Evolutionary conservation across 64 coral and sea anemone species (phyloP).

Genomic region (Hydrozoanthus tunicans): DNA sequence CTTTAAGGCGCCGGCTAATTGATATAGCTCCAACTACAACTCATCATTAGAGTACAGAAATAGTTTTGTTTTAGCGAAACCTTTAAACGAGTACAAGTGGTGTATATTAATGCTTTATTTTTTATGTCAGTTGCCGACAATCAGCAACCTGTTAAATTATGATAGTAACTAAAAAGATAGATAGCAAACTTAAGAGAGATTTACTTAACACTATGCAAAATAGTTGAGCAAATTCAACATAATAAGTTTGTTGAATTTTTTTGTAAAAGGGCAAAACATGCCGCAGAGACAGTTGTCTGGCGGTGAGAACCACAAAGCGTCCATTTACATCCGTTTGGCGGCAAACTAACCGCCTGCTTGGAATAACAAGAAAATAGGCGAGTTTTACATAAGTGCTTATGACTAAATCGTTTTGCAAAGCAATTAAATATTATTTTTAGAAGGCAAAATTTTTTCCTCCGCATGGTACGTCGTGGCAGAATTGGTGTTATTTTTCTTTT

Average conservation of each 20-base stretch:
- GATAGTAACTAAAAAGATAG: neutral
- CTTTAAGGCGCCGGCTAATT: neutral
- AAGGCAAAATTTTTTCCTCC: neutral
- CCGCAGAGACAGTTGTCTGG: conserved; percentile 56
- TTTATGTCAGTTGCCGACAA: too few species aligned
- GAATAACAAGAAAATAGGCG: conserved; percentile 33
- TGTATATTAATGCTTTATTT: too few species aligned
- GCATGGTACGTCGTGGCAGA: neutral
- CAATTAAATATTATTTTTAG: neutral
- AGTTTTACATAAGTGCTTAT: neutral
- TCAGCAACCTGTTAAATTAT: too few species aligned
- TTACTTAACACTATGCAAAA: neutral
- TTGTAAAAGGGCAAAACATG: conserved; percentile 1
- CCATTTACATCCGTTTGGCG: conserved; percentile 41
- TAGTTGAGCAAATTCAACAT: conserved; percentile 26
- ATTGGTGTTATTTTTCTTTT: too few species aligned
- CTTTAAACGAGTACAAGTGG: too few species aligned
- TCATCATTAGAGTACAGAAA: neutral
- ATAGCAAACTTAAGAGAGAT: neutral
- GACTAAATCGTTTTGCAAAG: too few species aligned
- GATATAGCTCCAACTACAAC: neutral
- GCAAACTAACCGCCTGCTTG: conserved; percentile 28
- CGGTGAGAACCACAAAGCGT: conserved; percentile 37
- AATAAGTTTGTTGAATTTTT: conserved; percentile 36
- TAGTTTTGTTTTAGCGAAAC: neutral